phyloP scores from a whole-genome alignment of 2,888 invertebrate species.

The Drosophila paramelanica region DNA sequence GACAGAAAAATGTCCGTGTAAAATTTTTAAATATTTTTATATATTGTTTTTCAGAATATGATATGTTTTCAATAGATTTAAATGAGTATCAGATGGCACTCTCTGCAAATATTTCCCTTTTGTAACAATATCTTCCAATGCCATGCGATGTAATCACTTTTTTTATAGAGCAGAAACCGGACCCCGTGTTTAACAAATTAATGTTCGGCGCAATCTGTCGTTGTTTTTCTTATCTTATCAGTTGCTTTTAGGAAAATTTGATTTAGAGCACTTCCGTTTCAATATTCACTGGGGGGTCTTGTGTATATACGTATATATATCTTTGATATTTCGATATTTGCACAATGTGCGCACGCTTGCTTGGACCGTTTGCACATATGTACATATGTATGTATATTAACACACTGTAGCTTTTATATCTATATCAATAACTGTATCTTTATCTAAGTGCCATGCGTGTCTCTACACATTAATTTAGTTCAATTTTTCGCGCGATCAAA shows the following conservation, averaged over 20 bases:
- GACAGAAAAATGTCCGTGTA: background rate
- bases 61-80: background rate
- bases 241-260: slow-evolving; percentile 59
- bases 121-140: background rate
- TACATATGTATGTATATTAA: slow-evolving; percentile 4
- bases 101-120: background rate
- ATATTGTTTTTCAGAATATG: no score
- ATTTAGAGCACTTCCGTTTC: slow-evolving; percentile 66
- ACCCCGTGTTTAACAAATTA: slow-evolving; percentile 4
- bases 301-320: slow-evolving; percentile 19
- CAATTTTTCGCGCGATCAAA: slow-evolving; percentile 79
- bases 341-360: slow-evolving; percentile 27
- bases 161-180: slow-evolving; percentile 2
- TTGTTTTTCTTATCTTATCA: slow-evolving; percentile 66
- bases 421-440: slow-evolving; percentile 19
- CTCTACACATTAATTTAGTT: slow-evolving; percentile 77
- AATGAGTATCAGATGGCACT: background rate
- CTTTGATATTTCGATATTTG: slow-evolving; percentile 35
- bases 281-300: slow-evolving; percentile 1
- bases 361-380: background rate
- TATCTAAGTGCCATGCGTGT: slow-evolving; percentile 68
- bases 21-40: no score
- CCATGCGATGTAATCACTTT: no score
- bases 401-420: slow-evolving; percentile 5
- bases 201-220: slow-evolving; percentile 25